Conservation (phyloP, 2,113 vertebrate genomes). For the Ardeotis arabs region DNA sequence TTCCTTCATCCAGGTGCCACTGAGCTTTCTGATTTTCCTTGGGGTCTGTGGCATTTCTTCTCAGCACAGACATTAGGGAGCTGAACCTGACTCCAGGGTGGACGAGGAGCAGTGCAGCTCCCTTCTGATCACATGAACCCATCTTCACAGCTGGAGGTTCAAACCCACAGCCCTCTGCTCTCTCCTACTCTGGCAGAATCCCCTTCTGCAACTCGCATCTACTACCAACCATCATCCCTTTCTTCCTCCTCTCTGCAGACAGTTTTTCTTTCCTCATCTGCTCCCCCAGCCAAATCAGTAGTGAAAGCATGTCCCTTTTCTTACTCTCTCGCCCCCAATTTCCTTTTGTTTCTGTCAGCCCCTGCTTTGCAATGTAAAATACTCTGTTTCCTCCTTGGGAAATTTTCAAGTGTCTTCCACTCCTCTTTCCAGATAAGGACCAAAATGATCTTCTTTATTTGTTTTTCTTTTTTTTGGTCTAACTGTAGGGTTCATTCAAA, state of each 20-base stretch:
- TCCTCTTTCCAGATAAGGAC: neutral
- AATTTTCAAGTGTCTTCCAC: neutral
- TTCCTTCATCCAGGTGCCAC: neutral
- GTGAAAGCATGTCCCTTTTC: neutral
- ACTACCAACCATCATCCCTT: neutral
- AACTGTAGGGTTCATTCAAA: neutral
- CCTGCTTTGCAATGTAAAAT: neutral
- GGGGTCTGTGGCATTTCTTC: neutral
- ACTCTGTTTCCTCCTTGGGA: neutral
- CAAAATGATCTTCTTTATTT: neutral
- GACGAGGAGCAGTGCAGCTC: neutral
- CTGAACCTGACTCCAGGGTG: neutral
- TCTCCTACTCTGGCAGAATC: neutral
- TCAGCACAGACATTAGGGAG: neutral
- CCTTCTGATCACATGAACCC: neutral
- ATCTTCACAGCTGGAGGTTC: neutral
- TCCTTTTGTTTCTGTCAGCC: neutral
- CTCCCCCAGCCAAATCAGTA: neutral
- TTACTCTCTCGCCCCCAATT: neutral
- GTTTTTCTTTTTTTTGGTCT: neutral
- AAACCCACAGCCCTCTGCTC: neutral
- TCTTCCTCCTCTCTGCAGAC: neutral
- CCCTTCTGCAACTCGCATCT: neutral
- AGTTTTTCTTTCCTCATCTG: neutral
- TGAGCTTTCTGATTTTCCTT: neutral